phyloP scores from a whole-genome alignment of 2,113 vertebrate species.

The Pluvianellus socialis region DNA sequence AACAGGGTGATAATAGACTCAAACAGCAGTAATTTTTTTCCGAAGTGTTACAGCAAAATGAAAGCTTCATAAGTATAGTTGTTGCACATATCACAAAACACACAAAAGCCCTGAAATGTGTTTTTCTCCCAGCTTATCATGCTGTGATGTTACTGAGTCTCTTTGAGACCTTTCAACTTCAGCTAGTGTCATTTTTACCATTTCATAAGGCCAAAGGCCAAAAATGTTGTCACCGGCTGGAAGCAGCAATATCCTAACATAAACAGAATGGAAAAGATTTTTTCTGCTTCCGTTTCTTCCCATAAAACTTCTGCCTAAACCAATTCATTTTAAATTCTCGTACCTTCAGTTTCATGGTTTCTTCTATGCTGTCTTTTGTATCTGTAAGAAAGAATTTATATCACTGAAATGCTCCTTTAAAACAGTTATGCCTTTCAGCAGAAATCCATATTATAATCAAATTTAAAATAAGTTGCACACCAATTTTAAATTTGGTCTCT shows the following conservation, averaged over 20 bases:
- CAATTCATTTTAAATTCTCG: neutral
- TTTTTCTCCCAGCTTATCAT: neutral
- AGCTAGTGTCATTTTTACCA: neutral
- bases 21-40: neutral
- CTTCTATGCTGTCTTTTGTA: neutral
- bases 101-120: neutral
- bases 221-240: conserved; percentile 1
- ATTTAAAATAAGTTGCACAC: neutral
- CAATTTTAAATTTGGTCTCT: conserved; percentile 4
- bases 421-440: neutral
- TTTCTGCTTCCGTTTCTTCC: neutral
- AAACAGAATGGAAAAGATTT: neutral
- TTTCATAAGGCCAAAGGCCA: conserved; percentile 14
- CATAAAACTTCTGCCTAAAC: neutral
- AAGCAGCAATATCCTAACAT: neutral
- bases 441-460: neutral
- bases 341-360: neutral
- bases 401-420: neutral
- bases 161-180: conserved; percentile 36
- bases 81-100: neutral
- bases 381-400: neutral
- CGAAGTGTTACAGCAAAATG: neutral
- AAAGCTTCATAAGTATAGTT: neutral
- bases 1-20: neutral
- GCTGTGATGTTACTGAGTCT: neutral